These are phyloP conservation scores for Serripes groenlandicus DNA, from an alignment of 2,888 invertebrate species.

Conservation along the genomic window DNA sequence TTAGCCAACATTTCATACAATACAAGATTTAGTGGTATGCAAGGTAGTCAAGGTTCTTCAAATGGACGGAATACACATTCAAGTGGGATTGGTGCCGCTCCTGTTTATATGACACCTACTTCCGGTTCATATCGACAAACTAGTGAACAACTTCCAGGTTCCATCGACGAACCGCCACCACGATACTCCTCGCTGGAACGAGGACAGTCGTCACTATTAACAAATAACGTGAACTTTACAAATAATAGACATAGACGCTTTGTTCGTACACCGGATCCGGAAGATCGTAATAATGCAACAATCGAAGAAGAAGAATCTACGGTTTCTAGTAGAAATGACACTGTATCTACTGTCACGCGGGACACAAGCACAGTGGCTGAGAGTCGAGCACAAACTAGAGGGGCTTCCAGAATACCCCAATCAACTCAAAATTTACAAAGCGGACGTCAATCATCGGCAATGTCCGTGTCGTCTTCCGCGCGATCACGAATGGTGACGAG, in stretches of 20 bases:
- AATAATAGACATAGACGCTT: conserved; percentile 37
- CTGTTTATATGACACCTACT: neutral
- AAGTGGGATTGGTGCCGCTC: neutral
- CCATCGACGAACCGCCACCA: conserved; percentile 37
- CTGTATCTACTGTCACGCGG: neutral
- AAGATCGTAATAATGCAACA: neutral
- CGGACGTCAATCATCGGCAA: conserved; percentile 6
- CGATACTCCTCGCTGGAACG: conserved; percentile 45
- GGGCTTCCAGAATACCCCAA: conserved; percentile 13
- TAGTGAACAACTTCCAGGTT: conserved; percentile 20
- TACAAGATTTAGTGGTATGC: conserved; percentile 29
- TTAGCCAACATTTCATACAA: conserved; percentile 22
- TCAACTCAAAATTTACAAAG: conserved; percentile 16
- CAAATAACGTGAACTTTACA: neutral
- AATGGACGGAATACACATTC: neutral
- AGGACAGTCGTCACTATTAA: conserved; percentile 24
- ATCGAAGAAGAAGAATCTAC: conserved; percentile 7
- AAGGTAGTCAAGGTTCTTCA: neutral
- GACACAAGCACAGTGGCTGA: neutral
- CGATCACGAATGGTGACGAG: conserved; percentile 2
- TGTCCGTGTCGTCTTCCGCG: neutral
- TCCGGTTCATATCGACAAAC: conserved; percentile 21
- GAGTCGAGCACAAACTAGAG: neutral
- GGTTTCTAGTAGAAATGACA: neutral
- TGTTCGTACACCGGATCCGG: conserved; percentile 39